Base-by-base conservation (phyloP, 2,888 invertebrate genomes). In the Ichneumoninae sp. region DNA sequence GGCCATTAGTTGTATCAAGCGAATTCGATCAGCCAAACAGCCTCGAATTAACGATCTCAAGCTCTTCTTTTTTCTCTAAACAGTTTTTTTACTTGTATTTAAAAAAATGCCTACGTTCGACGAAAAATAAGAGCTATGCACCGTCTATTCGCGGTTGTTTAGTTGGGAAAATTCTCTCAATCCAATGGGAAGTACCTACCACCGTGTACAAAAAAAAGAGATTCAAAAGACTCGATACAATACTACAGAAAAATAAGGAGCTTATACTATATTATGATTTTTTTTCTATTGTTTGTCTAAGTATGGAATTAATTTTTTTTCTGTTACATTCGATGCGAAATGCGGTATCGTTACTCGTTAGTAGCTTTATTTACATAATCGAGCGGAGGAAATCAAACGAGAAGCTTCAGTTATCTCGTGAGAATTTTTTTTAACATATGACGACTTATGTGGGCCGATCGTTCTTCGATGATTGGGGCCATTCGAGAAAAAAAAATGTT, bases 171-270 rank as follows among this genome's bases (percentile, higher is more conserved):
- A 70, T 69, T 70, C 66, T 70, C 70, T 75, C 60, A 71, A 68
- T 82, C 79, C 60, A 87, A 83, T 78, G 87, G 80, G 83, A 88
- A 87, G 88, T 90, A 89, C 86, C 88, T 89, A 88, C 87, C 86
- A 85, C 89, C 86, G 87, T 90, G 90, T 91, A 90, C 89, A 90
- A 90, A 90, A 81, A 70, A 40, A 83, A 84, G 89, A 87, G 89
- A 90, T 90, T 89, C 81, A 87, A 89, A 90, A 91, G 90, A 90
- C 91, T 91, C 89, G 78, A 87, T 84, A 88, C 82, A 88, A 89
- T 89, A 87, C 88, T 88, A 87, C 65, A 86, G 82, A 86, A 87
- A 62, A 62, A 88, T 83, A 87, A 88, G 89, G 90, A 91, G 88
- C 90, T 91, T 91, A 89, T 89, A 79, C 79, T 82, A 76, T 81